Conservation (phyloP, 2,888 invertebrate genomes). For the Unio pictorum region DNA sequence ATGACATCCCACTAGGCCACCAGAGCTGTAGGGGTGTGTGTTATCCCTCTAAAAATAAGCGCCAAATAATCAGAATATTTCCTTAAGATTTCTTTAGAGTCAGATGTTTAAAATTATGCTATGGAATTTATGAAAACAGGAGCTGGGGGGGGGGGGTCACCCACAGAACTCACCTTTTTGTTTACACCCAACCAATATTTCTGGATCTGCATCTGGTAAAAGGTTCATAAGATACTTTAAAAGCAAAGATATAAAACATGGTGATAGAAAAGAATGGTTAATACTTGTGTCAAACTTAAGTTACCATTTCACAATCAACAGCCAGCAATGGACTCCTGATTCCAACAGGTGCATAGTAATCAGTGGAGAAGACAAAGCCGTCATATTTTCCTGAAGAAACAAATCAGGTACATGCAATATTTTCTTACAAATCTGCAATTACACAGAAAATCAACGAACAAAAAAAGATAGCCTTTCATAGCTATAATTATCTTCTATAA, state of each 20-base stretch:
- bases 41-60: no score
- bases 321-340: constrained; percentile 90
- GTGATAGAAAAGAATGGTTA: not conserved
- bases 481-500: no score
- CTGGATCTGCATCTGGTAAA: not conserved
- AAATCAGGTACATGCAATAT: constrained; percentile 1
- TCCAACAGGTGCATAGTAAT: constrained; percentile 82
- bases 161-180: constrained; percentile 3
- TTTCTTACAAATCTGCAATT: no score
- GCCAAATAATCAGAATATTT: no score
- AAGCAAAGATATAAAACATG: not conserved
- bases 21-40: no score
- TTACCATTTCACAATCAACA: constrained; percentile 90
- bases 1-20: no score
- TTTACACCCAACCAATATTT: constrained; percentile 14
- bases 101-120: no score
- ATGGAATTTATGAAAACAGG: no score
- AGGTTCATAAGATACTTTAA: not conserved
- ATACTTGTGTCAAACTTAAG: constrained; percentile 12
- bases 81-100: no score
- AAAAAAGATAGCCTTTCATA: no score
- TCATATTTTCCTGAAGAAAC: constrained; percentile 38
- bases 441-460: no score
- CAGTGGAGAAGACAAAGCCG: constrained; percentile 82
- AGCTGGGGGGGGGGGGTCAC: no score